phyloP scores from a whole-genome alignment of 2,113 vertebrate genomes.

The Cyanoliseus patagonus region DNA sequence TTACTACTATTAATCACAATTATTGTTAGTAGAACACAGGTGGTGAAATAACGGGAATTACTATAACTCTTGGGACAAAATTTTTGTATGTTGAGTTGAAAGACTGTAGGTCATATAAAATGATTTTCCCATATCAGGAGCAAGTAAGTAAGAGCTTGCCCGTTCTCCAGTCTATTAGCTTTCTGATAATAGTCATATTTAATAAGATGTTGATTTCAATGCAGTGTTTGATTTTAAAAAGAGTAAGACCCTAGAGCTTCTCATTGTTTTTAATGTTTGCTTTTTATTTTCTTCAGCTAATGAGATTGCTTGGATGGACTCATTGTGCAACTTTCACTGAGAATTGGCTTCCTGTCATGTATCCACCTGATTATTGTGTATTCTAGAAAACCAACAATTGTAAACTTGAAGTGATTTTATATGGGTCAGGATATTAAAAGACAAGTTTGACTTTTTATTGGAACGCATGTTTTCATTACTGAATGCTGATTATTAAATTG shows the following conservation, averaged over 20 bases:
- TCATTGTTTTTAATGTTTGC: neutral
- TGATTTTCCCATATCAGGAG: neutral
- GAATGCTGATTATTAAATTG: conserved; percentile 73
- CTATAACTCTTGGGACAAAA: neutral
- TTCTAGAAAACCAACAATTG: conserved; percentile 79
- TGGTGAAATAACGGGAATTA: neutral
- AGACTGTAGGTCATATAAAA: neutral
- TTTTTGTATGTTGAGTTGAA: neutral
- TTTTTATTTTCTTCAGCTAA: conserved; percentile 78
- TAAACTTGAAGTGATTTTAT: conserved; percentile 69
- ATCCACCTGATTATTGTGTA: conserved; percentile 89
- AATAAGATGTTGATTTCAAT: neutral
- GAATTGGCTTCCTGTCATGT: conserved; percentile 97
- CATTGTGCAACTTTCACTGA: conserved; percentile 92
- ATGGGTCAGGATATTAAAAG: conserved; percentile 64
- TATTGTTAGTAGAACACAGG: neutral
- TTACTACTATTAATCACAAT: neutral
- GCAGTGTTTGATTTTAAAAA: neutral
- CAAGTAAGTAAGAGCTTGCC: neutral
- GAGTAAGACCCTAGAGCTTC: neutral
- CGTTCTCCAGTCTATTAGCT: neutral
- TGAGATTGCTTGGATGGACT: conserved; percentile 93
- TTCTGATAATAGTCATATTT: neutral
- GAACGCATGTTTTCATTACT: conserved; percentile 78
- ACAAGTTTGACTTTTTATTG: conserved; percentile 72